Conservation (phyloP, 2,113 vertebrate genomes). For the Lasiurus borealis region DNA sequence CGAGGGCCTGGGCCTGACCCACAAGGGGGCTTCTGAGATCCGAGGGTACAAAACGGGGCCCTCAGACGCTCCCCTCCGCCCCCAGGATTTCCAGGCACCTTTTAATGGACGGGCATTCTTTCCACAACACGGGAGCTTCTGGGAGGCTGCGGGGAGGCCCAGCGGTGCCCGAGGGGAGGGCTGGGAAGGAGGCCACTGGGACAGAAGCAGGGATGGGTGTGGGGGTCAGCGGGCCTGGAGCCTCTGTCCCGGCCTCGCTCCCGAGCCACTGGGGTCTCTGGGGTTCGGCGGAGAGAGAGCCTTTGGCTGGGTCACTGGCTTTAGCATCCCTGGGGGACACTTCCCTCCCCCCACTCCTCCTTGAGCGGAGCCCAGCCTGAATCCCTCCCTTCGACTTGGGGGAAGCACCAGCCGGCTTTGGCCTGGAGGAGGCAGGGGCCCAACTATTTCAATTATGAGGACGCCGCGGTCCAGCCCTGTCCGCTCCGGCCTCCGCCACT, state of each 20-base stretch:
- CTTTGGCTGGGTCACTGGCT: background rate
- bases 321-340: background rate
- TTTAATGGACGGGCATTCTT: background rate
- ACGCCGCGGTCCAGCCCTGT: constrained; percentile 55
- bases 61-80: background rate
- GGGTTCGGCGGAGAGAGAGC: background rate
- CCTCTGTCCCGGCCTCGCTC: background rate
- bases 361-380: background rate
- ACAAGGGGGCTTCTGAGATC: background rate
- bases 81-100: too few relatives aligned
- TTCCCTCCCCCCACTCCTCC: background rate
- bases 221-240: background rate
- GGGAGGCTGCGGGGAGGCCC: background rate
- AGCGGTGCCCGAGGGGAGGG: background rate
- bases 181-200: background rate
- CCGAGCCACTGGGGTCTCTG: background rate
- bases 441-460: constrained; percentile 81
- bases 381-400: constrained; percentile 54
- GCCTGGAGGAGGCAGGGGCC: constrained; percentile 49
- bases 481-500: background rate
- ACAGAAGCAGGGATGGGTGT: background rate
- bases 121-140: background rate
- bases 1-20: background rate
- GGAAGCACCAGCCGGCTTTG: constrained; percentile 55
- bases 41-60: background rate